Evolutionary conservation across 2,888 invertebrate genomes (phyloP).

Genomic region (Caenorhabditis macrosperma): DNA sequence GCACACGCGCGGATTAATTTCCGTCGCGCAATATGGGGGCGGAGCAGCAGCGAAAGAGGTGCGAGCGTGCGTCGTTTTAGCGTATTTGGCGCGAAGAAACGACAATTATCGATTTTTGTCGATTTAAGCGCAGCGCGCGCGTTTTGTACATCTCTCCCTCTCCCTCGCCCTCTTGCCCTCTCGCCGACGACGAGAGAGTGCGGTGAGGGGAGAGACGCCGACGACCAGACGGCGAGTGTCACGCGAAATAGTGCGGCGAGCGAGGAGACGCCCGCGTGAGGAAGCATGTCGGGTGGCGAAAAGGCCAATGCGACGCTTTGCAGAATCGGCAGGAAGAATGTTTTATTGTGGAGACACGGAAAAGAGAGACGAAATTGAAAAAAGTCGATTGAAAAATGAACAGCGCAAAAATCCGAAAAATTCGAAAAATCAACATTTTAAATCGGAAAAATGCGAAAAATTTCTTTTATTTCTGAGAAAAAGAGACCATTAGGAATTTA

Average conservation of each 20-base stretch:
- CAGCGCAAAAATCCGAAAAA: neutral
- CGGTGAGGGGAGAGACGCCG: neutral
- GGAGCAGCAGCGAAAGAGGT: neutral
- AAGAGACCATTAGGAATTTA: too few relatives aligned
- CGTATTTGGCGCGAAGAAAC: neutral
- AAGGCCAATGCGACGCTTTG: too few relatives aligned
- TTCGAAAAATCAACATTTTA: neutral
- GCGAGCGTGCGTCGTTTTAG: too few relatives aligned
- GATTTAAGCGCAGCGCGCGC: slow-evolving; percentile 46
- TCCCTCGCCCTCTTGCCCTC: slow-evolving; percentile 17
- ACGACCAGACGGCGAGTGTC: too few relatives aligned
- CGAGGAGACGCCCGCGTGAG: neutral
- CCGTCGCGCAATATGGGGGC: too few relatives aligned
- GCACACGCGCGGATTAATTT: too few relatives aligned
- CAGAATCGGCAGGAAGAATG: too few relatives aligned
- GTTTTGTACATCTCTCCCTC: slow-evolving; percentile 27
- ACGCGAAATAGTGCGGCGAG: neutral
- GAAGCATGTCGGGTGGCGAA: too few relatives aligned
- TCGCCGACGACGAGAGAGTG: slow-evolving; percentile 4
- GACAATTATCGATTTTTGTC: slow-evolving; percentile 38
- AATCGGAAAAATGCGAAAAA: neutral
- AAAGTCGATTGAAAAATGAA: too few relatives aligned
- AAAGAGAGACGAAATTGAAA: too few relatives aligned
- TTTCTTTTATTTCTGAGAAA: too few relatives aligned
- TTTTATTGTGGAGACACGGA: too few relatives aligned